phyloP scores from a whole-genome alignment of 2,113 vertebrate species.

The Gymnarchus niloticus region DNA sequence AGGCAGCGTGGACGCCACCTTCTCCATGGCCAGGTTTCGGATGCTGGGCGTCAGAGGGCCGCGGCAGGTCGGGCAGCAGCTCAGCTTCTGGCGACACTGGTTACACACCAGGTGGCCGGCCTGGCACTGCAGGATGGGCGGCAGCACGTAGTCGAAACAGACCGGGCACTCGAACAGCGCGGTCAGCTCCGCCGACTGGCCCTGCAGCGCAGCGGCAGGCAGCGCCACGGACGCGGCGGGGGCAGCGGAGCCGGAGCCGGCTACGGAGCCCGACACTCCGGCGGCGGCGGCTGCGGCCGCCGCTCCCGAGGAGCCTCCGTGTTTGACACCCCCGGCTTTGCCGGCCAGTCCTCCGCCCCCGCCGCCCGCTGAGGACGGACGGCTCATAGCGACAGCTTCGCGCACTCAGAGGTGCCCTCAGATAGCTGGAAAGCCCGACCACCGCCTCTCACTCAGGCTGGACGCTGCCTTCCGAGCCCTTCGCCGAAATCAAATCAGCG shows the following conservation, averaged over 20 bases:
- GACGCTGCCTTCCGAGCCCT: conserved; percentile 38
- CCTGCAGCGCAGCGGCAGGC: conserved; percentile 35
- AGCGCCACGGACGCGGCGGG: conserved; percentile 34
- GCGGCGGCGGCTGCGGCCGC: conserved; percentile 35
- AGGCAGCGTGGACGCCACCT: conserved; percentile 65
- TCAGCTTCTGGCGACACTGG: conserved; percentile 67
- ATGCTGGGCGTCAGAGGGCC: conserved; percentile 68
- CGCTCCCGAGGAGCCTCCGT: conserved; percentile 46
- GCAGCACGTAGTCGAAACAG: conserved; percentile 70
- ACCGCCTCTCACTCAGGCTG: conserved; percentile 27
- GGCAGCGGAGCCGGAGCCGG: conserved; percentile 45
- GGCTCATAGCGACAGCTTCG: conserved; percentile 56
- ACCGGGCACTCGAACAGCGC: conserved; percentile 69
- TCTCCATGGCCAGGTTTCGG: conserved; percentile 71
- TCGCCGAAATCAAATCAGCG: conserved; percentile 33
- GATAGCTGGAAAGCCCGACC: conserved; percentile 16
- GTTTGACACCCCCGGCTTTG: conserved; percentile 58
- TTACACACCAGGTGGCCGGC: conserved; percentile 69
- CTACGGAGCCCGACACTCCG: conserved; percentile 45
- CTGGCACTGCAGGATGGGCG: conserved; percentile 70
- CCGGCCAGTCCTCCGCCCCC: conserved; percentile 58
- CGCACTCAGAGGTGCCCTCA: background rate
- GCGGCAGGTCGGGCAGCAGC: conserved; percentile 68
- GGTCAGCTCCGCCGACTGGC: conserved; percentile 60
- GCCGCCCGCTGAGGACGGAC: conserved; percentile 59